Evolutionary conservation across 2,888 invertebrate genomes (phyloP), one percentile per base, ranked within the genome.

Genomic region (Oscheius sp.): DNA sequence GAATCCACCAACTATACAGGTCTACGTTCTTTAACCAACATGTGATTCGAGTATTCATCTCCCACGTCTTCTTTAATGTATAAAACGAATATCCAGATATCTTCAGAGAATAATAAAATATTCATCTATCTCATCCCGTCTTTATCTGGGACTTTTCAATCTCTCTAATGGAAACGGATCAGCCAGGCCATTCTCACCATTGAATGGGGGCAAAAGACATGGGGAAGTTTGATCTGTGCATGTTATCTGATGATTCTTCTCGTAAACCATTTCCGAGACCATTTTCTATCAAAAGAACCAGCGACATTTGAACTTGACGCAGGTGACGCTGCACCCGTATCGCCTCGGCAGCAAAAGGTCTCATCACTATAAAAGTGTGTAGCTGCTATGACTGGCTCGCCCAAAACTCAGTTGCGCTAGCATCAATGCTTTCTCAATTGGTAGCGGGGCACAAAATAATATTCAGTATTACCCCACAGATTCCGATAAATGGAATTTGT

Each of bases 31-130:
- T 58, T 58, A 29, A 23, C 58, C 55, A 25, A 21, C 55, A 27
- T 58, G 58, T 58, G 58, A 58, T 58, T 27, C 27, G 35, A 35
- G 35, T 35, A 21, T 35, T 12, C 25, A 21, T 53, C 53, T 25
- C 21, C 53, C 35, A 35, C 35, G 29, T 58, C 58, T 58, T 29
- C 58, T 58, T 58, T 58, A 58, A 58, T 58, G 58, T 58, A 58
- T 58, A 58, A 23, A 58, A 29, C 21, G 25, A 25, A 7, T 27
- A 7, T 58, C 29, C 7, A 58, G 9, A 27, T 58, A 55, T 21
- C 49, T 3, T 3, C 49, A n/a, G 18, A 49, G 18, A 49, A 49
- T 49, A 49, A 49, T 18, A 49, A 18, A 18, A 13, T 18, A 18
- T 49, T 49, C 18, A n/a, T 49, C n/a, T 49, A 7, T 49, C 18